A percentile compares a stretch with the other conserved stretches of the same genome.
Evolutionary conservation across 2,113 vertebrate genomes (phyloP).

Genomic region (Heloderma charlesbogerti): DNA sequence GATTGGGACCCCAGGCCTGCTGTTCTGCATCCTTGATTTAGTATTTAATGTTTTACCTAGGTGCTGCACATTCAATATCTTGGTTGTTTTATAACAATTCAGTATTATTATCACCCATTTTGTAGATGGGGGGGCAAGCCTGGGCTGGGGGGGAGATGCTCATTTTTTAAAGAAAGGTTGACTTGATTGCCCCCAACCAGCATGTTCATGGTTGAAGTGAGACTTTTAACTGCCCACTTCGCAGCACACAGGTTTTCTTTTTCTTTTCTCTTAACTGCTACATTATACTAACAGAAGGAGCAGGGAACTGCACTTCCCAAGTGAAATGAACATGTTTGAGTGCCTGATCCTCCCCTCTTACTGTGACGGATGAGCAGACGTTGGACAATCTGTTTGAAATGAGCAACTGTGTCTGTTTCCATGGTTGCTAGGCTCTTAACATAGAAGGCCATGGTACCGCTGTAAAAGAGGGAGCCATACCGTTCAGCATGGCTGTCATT

Average conservation of each 20-base stretch:
- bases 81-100: background rate
- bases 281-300: background rate
- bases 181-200: background rate
- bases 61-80: background rate
- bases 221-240: background rate
- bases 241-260: background rate
- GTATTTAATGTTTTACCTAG: background rate
- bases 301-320: conserved; percentile 31
- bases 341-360: conserved; percentile 24
- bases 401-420: conserved; percentile 50
- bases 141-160: background rate
- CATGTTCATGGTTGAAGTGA: background rate
- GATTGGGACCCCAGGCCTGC: no score
- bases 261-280: background rate
- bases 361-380: conserved; percentile 47
- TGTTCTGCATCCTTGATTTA: no score
- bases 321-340: background rate
- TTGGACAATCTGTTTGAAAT: conserved; percentile 53
- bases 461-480: background rate
- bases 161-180: no score
- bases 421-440: conserved; percentile 31
- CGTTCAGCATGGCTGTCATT: conserved; percentile 19
- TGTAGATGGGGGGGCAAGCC: background rate
- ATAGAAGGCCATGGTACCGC: background rate
- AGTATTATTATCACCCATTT: background rate